These are phyloP conservation scores for Mus musculus DNA, from an alignment of 2,113 vertebrate species.

Conservation along the genomic window DNA sequence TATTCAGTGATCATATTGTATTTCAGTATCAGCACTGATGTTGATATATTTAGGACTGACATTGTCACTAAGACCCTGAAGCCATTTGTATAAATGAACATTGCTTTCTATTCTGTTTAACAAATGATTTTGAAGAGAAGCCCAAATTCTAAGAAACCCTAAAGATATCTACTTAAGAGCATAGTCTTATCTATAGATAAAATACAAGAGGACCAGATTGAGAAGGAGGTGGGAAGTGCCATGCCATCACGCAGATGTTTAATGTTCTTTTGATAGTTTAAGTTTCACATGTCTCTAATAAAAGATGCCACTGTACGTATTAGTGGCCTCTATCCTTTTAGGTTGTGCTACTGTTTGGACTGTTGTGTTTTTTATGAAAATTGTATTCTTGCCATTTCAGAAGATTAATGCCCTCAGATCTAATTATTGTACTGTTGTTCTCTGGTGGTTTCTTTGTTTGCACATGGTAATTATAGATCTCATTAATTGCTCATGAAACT, in stretches of 20 bases:
- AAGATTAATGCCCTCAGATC: constrained; percentile 75
- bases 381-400: constrained; percentile 72
- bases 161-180: neutral
- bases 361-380: constrained; percentile 56
- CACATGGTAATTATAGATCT: constrained; percentile 74
- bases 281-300: constrained; percentile 25
- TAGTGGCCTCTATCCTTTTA: neutral
- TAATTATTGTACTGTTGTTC: constrained; percentile 74
- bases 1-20: neutral
- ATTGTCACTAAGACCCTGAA: neutral
- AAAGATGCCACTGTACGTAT: constrained; percentile 47
- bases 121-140: neutral
- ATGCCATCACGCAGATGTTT: neutral
- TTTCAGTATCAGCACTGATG: neutral
- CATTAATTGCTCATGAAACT: constrained; percentile 76
- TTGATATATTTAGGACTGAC: neutral
- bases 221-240: neutral
- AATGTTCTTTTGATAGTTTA: neutral
- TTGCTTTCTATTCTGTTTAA: constrained; percentile 22
- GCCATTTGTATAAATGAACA: neutral
- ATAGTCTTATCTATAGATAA: neutral
- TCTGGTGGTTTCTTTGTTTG: constrained; percentile 78
- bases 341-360: constrained; percentile 53
- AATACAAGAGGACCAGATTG: neutral
- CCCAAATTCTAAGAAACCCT: neutral